Conservation (phyloP, 2,888 invertebrate genomes). For the Ametastegia equiseti region DNA sequence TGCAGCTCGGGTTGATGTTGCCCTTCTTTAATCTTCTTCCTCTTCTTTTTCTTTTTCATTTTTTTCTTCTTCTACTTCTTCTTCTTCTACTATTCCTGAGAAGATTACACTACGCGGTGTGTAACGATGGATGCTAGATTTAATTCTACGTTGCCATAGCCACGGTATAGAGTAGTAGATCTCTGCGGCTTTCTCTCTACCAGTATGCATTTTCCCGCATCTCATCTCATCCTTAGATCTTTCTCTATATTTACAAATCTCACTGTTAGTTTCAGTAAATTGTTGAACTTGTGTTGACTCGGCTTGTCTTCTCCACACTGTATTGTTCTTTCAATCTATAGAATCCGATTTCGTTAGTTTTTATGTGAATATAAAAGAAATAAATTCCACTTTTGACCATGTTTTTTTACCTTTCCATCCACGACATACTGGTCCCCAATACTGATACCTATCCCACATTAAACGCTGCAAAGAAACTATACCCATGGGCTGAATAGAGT, state of each 20-base stretch:
- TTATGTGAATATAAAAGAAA: no score
- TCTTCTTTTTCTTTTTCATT: no score
- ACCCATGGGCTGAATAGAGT: not conserved
- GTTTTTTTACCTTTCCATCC: no score
- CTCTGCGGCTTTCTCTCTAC: slow-evolving; percentile 16
- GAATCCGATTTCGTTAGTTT: no score
- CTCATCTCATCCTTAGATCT: not conserved
- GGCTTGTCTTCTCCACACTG: no score
- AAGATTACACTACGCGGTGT: slow-evolving; percentile 28
- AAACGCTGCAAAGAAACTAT: no score
- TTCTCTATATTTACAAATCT: not conserved
- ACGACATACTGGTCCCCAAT: no score
- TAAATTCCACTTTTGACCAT: no score
- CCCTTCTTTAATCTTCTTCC: slow-evolving; percentile 39
- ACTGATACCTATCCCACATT: no score
- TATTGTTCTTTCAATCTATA: no score
- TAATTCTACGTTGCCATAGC: slow-evolving; percentile 23
- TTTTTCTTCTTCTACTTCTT: no score
- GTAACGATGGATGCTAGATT: slow-evolving; percentile 43
- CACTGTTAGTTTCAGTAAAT: not conserved
- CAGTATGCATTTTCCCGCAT: not conserved
- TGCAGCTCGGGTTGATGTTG: not conserved
- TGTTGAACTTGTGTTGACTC: not conserved
- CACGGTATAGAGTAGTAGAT: not conserved
- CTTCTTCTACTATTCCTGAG: no score